phyloP scores from a whole-genome alignment of 2,113 vertebrate species.

The Anser cygnoides region DNA sequence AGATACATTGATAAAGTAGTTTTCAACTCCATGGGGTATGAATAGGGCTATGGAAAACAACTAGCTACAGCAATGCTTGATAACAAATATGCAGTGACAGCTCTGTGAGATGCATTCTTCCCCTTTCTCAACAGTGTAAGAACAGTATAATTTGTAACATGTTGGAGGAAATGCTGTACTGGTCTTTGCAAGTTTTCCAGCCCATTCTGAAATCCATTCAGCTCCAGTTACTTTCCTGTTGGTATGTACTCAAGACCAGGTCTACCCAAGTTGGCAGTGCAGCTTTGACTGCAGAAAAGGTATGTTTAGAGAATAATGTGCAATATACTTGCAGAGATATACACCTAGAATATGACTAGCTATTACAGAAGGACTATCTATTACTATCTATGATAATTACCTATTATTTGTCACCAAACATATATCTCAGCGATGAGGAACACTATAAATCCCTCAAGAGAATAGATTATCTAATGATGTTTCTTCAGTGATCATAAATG shows the following conservation, averaged over 20 bases:
- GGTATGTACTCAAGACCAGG: background rate
- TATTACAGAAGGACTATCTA: background rate
- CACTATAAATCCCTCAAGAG: background rate
- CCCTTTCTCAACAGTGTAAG: background rate
- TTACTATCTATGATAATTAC: background rate
- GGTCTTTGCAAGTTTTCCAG: background rate
- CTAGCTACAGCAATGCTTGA: constrained; percentile 41
- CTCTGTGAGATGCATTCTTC: constrained; percentile 36
- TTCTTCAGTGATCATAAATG: background rate
- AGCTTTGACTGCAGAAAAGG: background rate
- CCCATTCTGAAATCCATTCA: background rate
- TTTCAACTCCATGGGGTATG: constrained; percentile 36
- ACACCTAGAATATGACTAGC: background rate
- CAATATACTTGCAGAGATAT: background rate
- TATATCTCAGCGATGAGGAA: background rate
- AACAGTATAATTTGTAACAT: constrained; percentile 16
- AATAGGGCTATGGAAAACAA: constrained; percentile 54
- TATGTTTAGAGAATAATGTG: background rate
- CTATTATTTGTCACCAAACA: background rate
- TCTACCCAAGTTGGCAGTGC: background rate
- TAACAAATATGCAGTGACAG: constrained; percentile 51
- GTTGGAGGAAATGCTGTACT: background rate
- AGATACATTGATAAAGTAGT: constrained; percentile 51
- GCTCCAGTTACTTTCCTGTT: background rate
- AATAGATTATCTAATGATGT: background rate